Conservation (phyloP, 2,797 vertebrate genomes). For the Masticophis lateralis region DNA sequence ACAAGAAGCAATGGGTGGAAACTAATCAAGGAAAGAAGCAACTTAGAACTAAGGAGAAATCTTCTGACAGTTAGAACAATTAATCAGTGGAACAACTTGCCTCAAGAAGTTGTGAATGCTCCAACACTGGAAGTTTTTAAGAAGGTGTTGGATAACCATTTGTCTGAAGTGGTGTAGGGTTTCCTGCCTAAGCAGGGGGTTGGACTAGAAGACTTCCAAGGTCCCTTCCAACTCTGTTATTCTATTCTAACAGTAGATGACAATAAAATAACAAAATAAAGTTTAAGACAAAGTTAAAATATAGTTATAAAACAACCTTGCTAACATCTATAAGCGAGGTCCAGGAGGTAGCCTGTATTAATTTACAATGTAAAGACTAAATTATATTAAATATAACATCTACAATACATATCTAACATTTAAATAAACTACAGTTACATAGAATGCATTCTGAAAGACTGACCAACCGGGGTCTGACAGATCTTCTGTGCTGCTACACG, state of each 20-base stretch:
- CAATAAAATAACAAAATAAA: not conserved
- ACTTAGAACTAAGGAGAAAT: no score
- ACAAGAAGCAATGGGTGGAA: no score
- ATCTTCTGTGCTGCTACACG: not conserved
- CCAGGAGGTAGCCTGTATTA: not conserved
- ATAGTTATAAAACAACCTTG: not conserved
- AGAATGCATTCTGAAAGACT: not conserved
- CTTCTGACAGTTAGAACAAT: no score
- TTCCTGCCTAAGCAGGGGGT: no score
- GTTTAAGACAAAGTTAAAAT: not conserved
- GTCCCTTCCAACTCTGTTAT: no score
- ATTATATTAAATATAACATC: not conserved
- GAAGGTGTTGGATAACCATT: no score
- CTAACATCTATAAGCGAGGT: not conserved
- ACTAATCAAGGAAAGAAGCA: no score
- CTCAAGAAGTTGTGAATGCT: no score
- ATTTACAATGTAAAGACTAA: not conserved
- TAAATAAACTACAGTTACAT: not conserved
- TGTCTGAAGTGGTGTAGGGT: no score
- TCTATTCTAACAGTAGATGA: not conserved
- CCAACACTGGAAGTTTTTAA: no score
- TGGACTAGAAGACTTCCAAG: no score
- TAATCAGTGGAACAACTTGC: no score
- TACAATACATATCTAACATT: not conserved
- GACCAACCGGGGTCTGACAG: not conserved